Evolutionary conservation across 2,888 invertebrate species (phyloP).

Genomic region (Pediacus dermestoides): DNA sequence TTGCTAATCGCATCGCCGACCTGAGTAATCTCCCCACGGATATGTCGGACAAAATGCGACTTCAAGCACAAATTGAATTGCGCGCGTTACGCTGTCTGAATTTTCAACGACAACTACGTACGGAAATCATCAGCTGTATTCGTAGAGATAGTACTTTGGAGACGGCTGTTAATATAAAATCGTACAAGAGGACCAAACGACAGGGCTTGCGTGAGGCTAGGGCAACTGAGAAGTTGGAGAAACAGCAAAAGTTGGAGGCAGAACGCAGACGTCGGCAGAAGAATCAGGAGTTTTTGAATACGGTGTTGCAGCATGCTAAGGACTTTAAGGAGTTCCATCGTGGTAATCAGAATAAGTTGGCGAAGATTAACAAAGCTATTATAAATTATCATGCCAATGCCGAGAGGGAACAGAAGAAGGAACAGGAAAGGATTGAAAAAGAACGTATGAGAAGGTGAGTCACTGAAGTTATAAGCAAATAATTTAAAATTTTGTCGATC

Average conservation of each 20-base stretch:
- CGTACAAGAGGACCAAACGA: conserved; percentile 95
- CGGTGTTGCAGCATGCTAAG: conserved; percentile 94
- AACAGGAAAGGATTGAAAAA: conserved; percentile 97
- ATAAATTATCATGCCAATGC: conserved; percentile 98
- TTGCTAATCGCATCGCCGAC: conserved; percentile 87
- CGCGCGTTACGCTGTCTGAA: conserved; percentile 90
- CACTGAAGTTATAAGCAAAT: not conserved
- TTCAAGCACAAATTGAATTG: conserved; percentile 93
- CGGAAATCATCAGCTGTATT: conserved; percentile 83
- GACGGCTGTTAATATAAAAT: conserved; percentile 95
- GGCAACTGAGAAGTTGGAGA: conserved; percentile 97
- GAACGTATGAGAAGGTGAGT: conserved; percentile 86
- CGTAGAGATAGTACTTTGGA: conserved; percentile 93
- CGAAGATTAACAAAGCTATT: conserved; percentile 92
- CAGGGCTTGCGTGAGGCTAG: conserved; percentile 89
- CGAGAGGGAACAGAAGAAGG: conserved; percentile 98
- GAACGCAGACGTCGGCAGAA: conserved; percentile 95
- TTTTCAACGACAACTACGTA: conserved; percentile 89
- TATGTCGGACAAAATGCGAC: conserved; percentile 85
- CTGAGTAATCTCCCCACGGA: conserved; percentile 79
- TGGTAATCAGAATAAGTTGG: conserved; percentile 81
- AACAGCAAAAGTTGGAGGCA: conserved; percentile 97
- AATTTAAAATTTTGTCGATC: conserved; percentile 3
- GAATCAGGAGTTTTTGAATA: conserved; percentile 96
- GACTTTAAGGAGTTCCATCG: conserved; percentile 97